phyloP scores from a whole-genome alignment of 23 tunicate genomes.

The Ascidia mentula region DNA sequence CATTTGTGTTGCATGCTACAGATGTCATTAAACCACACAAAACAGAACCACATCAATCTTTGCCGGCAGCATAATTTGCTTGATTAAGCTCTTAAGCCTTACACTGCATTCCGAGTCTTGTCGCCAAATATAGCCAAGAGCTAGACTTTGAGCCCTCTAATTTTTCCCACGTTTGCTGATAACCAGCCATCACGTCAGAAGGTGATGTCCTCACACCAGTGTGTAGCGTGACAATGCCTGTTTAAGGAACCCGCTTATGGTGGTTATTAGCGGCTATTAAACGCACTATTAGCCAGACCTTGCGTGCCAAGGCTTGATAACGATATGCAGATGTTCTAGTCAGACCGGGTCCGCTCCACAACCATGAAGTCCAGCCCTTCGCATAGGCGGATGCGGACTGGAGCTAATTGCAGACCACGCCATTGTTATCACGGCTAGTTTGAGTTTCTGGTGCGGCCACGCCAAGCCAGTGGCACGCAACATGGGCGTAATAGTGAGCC shows the following conservation, averaged over 20 bases:
- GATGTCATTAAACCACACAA: no score
- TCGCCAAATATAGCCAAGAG: not conserved
- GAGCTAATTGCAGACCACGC: not conserved
- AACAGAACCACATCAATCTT: no score
- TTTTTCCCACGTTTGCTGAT: not conserved
- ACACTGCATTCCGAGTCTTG: no score
- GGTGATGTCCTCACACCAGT: no score
- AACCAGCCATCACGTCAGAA: no score
- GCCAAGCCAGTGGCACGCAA: not conserved
- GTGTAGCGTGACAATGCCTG: not conserved
- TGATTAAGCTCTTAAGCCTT: no score
- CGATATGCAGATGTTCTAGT: not conserved
- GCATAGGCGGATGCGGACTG: not conserved
- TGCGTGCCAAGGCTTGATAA: conserved; percentile 1
- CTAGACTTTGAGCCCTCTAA: not conserved
- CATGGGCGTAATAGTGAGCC: not conserved
- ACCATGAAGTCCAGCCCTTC: no score
- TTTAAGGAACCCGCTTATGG: not conserved
- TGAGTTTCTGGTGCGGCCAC: not conserved
- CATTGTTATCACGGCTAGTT: not conserved
- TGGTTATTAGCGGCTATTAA: not conserved
- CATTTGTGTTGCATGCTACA: no score
- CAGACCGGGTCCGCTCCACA: not conserved
- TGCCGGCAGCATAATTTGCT: no score
- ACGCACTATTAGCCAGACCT: not conserved